These are phyloP conservation scores for Megaceryle alcyon DNA, from an alignment of 2,797 vertebrate species.

Conservation along the genomic window DNA sequence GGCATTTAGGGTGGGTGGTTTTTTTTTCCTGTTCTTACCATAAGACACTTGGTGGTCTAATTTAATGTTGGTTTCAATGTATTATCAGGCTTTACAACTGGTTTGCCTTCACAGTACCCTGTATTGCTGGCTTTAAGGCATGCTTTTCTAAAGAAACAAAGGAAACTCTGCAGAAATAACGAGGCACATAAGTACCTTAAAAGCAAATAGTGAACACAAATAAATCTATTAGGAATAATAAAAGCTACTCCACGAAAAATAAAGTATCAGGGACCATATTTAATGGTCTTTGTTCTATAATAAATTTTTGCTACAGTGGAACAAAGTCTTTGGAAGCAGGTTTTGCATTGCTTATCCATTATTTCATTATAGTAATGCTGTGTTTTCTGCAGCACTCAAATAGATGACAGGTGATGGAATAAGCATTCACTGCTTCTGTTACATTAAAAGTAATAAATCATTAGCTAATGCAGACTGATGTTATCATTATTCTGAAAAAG, in stretches of 20 bases:
- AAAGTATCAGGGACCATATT: neutral
- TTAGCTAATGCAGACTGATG: neutral
- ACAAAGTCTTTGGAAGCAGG: neutral
- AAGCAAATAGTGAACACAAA: conserved; percentile 29
- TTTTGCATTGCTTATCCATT: conserved; percentile 13
- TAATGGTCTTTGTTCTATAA: conserved; percentile 32
- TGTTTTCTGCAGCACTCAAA: conserved; percentile 30
- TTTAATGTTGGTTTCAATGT: neutral
- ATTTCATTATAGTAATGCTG: conserved; percentile 16
- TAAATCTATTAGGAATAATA: conserved; percentile 48
- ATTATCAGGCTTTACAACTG: neutral
- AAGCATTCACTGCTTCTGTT: conserved; percentile 8
- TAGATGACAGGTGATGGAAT: neutral
- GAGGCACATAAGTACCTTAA: neutral
- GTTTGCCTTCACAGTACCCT: neutral
- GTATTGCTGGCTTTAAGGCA: neutral
- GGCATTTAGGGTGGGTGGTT: neutral
- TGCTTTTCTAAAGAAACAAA: conserved; percentile 6
- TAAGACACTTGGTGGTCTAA: conserved; percentile 3
- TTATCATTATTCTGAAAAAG: conserved; percentile 24
- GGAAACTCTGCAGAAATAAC: conserved; percentile 27
- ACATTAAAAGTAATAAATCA: conserved; percentile 2
- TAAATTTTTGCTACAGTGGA: neutral
- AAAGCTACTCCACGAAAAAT: neutral
- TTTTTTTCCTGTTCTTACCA: neutral